Percentiles rank a stretch among this genome's conserved stretches.
Conservation (phyloP, 1,140 invertebrate species). For the Akabosia matsudoensis region DNA sequence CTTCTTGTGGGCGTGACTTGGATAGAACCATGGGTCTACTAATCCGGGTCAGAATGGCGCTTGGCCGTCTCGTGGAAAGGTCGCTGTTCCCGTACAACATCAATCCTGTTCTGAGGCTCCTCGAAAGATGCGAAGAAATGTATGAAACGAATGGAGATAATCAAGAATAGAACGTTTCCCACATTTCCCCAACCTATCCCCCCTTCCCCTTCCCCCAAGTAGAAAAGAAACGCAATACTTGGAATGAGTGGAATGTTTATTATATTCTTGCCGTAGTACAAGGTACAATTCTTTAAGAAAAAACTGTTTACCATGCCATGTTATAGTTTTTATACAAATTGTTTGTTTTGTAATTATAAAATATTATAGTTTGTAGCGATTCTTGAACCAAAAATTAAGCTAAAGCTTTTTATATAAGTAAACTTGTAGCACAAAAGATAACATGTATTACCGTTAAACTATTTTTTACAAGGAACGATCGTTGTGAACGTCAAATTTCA, state of each 20-base stretch:
- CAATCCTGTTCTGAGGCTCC: conserved; percentile 74
- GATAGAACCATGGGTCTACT: conserved; percentile 80
- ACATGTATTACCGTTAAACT: background rate
- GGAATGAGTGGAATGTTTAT: background rate
- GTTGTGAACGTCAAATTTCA: no score
- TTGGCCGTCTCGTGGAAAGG: conserved; percentile 75
- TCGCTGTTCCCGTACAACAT: conserved; percentile 86
- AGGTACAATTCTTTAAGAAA: conserved; percentile 19
- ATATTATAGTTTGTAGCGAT: background rate
- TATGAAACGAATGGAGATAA: conserved; percentile 68
- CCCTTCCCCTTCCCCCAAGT: no score
- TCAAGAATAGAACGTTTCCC: background rate
- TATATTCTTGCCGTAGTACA: conserved; percentile 22
- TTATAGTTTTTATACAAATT: background rate
- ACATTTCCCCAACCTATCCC: no score
- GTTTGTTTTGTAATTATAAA: conserved; percentile 9
- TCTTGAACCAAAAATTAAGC: conserved; percentile 9
- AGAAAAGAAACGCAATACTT: background rate
- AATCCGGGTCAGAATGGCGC: conserved; percentile 72
- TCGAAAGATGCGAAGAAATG: conserved; percentile 79
- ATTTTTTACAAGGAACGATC: background rate
- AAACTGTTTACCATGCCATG: conserved; percentile 24
- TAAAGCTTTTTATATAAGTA: background rate
- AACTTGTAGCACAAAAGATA: background rate
- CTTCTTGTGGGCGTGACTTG: conserved; percentile 70